phyloP scores from a whole-genome alignment of 2,113 vertebrate species.

The Bujurquina vittata region DNA sequence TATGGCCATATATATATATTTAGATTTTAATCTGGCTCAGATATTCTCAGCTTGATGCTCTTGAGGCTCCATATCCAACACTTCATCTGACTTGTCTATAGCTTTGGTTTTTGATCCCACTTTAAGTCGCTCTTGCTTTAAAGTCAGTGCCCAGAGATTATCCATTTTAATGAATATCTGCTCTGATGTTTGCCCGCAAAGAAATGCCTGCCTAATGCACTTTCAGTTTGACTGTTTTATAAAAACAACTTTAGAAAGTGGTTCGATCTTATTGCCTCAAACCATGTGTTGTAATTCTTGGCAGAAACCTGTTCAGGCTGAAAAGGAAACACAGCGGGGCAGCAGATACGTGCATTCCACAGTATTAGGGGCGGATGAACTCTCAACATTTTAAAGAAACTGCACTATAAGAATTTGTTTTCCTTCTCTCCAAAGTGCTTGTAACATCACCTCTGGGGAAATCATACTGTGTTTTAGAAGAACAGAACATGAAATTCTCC shows the following conservation, averaged over 20 bases:
- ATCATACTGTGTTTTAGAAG: not conserved
- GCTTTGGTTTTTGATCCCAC: slow-evolving; percentile 44
- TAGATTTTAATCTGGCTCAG: slow-evolving; percentile 15
- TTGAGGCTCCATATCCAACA: slow-evolving; percentile 32
- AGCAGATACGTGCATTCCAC: slow-evolving; percentile 27
- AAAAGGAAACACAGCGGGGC: slow-evolving; percentile 15
- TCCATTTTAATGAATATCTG: slow-evolving; percentile 51
- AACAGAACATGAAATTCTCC: not conserved
- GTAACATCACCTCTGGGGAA: not conserved
- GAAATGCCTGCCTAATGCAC: slow-evolving; percentile 8
- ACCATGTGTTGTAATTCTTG: slow-evolving; percentile 47
- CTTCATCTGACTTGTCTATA: slow-evolving; percentile 42
- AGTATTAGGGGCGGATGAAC: slow-evolving; percentile 16
- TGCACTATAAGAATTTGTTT: not conserved
- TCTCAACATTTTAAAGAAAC: slow-evolving; percentile 30
- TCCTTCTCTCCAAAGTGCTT: not conserved
- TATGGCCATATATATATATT: slow-evolving; percentile 39
- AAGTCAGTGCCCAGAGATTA: slow-evolving; percentile 48
- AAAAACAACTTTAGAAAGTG: slow-evolving; percentile 26
- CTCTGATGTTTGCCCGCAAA: slow-evolving; percentile 43
- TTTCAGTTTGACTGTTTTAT: slow-evolving; percentile 30
- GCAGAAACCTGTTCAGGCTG: slow-evolving; percentile 20
- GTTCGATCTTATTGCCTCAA: slow-evolving; percentile 31
- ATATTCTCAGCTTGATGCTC: slow-evolving; percentile 28
- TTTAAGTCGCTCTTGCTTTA: slow-evolving; percentile 42